A percentile compares a stretch with the other conserved stretches of the same genome.
phyloP scores from a whole-genome alignment of 1,140 invertebrate genomes.

The Psilanteris sp. region DNA sequence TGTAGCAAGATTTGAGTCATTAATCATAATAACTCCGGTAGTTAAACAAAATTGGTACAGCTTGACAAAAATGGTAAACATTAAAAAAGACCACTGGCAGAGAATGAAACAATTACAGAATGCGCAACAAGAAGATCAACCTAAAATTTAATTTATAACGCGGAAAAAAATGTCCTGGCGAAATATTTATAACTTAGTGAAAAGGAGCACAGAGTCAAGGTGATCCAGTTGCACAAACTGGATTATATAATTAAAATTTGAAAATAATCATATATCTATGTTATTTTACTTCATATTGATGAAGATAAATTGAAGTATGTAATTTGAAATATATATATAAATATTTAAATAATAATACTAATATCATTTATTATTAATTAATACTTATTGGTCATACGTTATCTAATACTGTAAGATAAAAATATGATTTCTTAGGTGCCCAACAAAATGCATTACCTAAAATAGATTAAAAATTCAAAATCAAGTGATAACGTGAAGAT shows the following conservation, averaged over 20 bases:
- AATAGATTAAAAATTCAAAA: constrained; percentile 81
- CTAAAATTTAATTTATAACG: constrained; percentile 94
- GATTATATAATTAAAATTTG: constrained; percentile 93
- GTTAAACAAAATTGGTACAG: no score
- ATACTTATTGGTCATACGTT: no score
- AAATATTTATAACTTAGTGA: constrained; percentile 91
- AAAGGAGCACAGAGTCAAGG: constrained; percentile 89
- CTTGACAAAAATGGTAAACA: constrained; percentile 97
- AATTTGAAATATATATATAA: no score
- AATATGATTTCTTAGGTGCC: constrained; percentile 90
- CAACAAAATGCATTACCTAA: constrained; percentile 82
- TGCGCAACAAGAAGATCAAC: constrained; percentile 88
- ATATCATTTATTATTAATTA: no score
- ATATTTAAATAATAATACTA: no score
- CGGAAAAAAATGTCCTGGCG: constrained; percentile 96
- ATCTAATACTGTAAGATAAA: constrained; percentile 89
- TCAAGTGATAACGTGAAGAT: constrained; percentile 90
- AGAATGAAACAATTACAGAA: constrained; percentile 89
- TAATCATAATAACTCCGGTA: no score
- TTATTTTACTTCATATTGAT: constrained; percentile 94
- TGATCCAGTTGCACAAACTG: constrained; percentile 90
- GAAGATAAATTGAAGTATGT: constrained; percentile 92
- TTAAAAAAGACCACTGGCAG: constrained; percentile 95
- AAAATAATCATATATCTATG: constrained; percentile 95
- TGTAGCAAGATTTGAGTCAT: no score